A percentile compares a stretch with the other conserved stretches of the same genome.
Evolutionary conservation across 2,888 invertebrate genomes (phyloP).

Genomic region (Caenorhabditis drosophilae): DNA sequence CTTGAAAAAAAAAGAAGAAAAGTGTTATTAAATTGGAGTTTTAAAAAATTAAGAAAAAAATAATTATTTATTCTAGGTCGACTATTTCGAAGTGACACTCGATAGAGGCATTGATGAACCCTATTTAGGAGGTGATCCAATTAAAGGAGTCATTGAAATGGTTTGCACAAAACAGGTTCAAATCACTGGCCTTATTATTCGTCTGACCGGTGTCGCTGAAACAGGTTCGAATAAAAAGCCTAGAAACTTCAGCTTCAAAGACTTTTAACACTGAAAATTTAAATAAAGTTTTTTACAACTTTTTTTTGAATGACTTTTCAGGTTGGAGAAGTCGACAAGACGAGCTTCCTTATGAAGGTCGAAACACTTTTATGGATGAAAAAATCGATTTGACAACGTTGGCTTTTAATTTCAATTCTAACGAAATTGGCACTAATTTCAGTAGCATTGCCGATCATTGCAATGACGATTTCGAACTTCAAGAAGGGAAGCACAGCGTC

Average conservation of each 20-base stretch:
- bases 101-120: conserved; percentile 54
- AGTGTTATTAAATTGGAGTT: too few species aligned
- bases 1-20: too few species aligned
- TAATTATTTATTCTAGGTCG: conserved; percentile 47
- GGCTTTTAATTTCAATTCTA: conserved; percentile 4
- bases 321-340: conserved; percentile 60
- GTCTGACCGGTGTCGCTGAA: conserved; percentile 47
- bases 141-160: conserved; percentile 57
- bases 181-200: conserved; percentile 56
- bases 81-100: conserved; percentile 62
- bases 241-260: too few species aligned
- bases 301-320: conserved; percentile 19
- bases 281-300: too few species aligned
- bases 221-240: conserved; percentile 23
- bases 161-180: conserved; percentile 50
- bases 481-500: conserved; percentile 59
- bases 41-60: too few species aligned
- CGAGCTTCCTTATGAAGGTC: conserved; percentile 61
- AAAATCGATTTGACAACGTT: conserved; percentile 62
- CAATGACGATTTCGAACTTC: conserved; percentile 56
- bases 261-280: too few species aligned
- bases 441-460: conserved; percentile 62
- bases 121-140: conserved; percentile 57
- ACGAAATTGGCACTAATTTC: conserved; percentile 6
- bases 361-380: conserved; percentile 61